phyloP scores from a whole-genome alignment of 2,113 vertebrate species.

The Meriones unguiculatus region DNA sequence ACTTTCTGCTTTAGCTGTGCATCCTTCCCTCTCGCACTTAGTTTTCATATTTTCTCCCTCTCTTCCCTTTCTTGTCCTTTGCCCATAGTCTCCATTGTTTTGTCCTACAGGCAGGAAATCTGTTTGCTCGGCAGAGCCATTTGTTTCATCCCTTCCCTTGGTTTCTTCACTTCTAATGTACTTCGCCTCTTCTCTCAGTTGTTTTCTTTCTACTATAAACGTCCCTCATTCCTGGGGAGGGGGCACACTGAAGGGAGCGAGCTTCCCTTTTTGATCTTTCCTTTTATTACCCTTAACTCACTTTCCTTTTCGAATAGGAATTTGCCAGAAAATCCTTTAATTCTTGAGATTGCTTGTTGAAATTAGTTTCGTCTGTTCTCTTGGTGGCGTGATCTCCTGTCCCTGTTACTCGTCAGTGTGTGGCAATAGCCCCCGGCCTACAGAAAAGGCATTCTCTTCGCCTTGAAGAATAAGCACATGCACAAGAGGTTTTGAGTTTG shows the following conservation, averaged over 20 bases:
- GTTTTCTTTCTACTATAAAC: neutral
- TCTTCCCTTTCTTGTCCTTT: neutral
- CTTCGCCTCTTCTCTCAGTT: neutral
- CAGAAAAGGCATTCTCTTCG: neutral
- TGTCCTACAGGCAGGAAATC: neutral
- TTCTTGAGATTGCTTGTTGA: neutral
- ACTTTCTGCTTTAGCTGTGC: neutral
- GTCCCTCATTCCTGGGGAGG: neutral
- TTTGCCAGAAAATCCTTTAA: slow-evolving; percentile 25
- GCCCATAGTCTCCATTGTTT: neutral
- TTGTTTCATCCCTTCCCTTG: neutral
- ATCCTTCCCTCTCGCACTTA: neutral
- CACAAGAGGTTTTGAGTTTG: neutral
- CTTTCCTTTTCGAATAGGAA: slow-evolving; percentile 16
- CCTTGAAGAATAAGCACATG: neutral
- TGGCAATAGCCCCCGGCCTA: neutral
- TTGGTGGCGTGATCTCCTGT: neutral
- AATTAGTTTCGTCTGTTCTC: neutral
- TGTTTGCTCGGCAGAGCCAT: neutral
- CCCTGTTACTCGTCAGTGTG: neutral
- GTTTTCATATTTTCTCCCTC: neutral
- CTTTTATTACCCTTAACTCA: neutral
- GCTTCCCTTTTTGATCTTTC: neutral
- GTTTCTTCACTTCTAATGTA: neutral
- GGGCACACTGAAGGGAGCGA: neutral